Base-by-base conservation (phyloP, 2,888 invertebrate species). In the Aplocera efformata region DNA sequence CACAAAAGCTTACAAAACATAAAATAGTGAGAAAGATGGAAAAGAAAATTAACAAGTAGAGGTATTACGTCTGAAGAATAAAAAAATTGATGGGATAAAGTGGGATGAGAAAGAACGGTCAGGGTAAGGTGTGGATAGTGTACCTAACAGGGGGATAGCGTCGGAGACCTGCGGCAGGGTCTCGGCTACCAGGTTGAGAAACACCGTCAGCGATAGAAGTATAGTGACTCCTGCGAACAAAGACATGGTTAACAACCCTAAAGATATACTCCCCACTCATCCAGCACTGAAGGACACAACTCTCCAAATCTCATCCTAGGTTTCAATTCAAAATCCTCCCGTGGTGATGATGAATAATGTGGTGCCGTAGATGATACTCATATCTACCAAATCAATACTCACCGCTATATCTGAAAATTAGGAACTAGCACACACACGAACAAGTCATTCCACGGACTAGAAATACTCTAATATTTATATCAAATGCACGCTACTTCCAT, bases 81-180 rank as follows among this genome's bases (percentile, higher is more conserved):
- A 45, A 58, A 72, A 79, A 60, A 75, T 64, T 63, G 58, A 58
- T 58, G 69, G 71, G 71, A 48, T 49, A 55, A 64, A 72, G 69
- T 68, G 66, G 72, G 68, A 74, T 67, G 64, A 77, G 69, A 63
- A 30, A 49, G 64, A 74, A 72, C 65, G 60, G 64, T 67, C 53
- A 62, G 69, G 80, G 72, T 63, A 64, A 73, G 80, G 82, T 75
- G 63, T 82, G 86, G 85, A 70, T 61, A 74, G 85, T 92, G 93
- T 95, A 97, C 98, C 98, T 95, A 99, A 98, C 92, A 99, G 92
- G 90, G 99, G 98, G 91, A 99, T 98, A 90, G 98, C 98, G 91
- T 98, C 98, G 90, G 98, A 98, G 90, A 98, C 98, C 92, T 97
- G 98, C 90, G 98, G 98, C 94, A 98, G 96, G 90, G 98, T 98